Base-by-base conservation (phyloP, 2,797 vertebrate genomes). In the Sylvia borin region DNA sequence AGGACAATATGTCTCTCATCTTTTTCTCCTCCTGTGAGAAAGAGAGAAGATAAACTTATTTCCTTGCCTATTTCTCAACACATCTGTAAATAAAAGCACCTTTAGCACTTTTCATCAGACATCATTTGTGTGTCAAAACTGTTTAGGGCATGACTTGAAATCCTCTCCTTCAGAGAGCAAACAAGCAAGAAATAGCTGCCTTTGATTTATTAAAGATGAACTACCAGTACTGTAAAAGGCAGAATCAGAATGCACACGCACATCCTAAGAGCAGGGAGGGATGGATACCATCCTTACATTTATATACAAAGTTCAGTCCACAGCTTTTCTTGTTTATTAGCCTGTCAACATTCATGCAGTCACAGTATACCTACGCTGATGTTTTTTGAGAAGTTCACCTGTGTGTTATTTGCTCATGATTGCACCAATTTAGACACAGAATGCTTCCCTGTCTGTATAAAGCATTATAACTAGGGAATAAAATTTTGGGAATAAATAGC, bases 161-260 rank as follows among this genome's bases (percentile, higher is more conserved):
- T 65, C n/a, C n/a, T 45, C 74, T 89, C 55, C 67, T 94, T 89
- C 57, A 81, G 67, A 91, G 22, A 43, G 57, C 53, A 93, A 3
- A 24, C 38, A 93, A 84, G 67, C 53, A 88, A 88, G 66, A 73
- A 94, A 88, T 72, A 92, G 43, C 29, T 64, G 17, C 36, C 45
- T 95, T 88, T 94, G 93, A 93, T 95, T 96, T 95, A 94, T 94
- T 87, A 93, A 70, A 62, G 43, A 88, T 64, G 42, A 95, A 45
- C 38, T 75, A 80, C 25, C 31, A 12, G 67, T 47, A 53, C 47
- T 48, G n/a, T 65, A 75, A 94, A 92, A 95, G 51, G 36, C 61
- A 93, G 83, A 93, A 79, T 24, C 38, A 42, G 81, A 95, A 92
- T 42, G 53, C 25, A 42, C 1, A 11, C 4, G 2, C 38, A 64